These are phyloP conservation scores for Strix uralensis DNA, from an alignment of 2,113 vertebrate species.

Conservation along the genomic window DNA sequence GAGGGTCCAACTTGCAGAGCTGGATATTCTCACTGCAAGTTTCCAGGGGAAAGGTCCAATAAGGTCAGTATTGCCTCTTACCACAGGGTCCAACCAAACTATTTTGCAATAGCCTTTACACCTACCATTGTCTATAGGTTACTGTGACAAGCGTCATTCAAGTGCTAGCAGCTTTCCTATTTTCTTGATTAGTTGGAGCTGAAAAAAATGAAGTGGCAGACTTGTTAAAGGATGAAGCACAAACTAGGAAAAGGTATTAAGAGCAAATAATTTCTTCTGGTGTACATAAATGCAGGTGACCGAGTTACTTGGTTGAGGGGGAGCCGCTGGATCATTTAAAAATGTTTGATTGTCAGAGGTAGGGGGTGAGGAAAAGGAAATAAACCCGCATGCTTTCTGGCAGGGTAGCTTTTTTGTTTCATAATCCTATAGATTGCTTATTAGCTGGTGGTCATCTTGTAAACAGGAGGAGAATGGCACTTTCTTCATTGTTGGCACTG, in stretches of 20 bases:
- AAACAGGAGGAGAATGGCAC: not conserved
- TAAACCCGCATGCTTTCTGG: not conserved
- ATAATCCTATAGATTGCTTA: not conserved
- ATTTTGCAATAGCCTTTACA: not conserved
- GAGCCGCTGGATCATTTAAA: not conserved
- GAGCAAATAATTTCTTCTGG: not conserved
- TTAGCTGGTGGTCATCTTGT: not conserved
- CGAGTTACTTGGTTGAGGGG: not conserved
- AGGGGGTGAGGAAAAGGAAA: not conserved
- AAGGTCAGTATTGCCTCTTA: not conserved
- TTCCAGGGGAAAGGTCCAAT: not conserved
- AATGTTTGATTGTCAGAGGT: not conserved
- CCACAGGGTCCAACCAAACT: not conserved
- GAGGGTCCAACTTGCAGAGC: not conserved
- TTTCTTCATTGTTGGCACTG: not conserved
- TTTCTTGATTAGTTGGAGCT: not conserved
- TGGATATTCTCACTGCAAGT: not conserved
- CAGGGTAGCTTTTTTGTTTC: not conserved
- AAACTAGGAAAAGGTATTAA: not conserved
- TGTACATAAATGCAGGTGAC: not conserved
- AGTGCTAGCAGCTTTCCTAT: not conserved
- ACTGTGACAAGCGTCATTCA: not conserved
- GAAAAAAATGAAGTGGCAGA: not conserved
- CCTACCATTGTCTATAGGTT: rapidly evolving
- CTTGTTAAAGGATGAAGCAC: not conserved